Evolutionary conservation across 1,140 invertebrate genomes (phyloP), one percentile per base, ranked within the genome.

Genomic region (Scaptomyza graminum): DNA sequence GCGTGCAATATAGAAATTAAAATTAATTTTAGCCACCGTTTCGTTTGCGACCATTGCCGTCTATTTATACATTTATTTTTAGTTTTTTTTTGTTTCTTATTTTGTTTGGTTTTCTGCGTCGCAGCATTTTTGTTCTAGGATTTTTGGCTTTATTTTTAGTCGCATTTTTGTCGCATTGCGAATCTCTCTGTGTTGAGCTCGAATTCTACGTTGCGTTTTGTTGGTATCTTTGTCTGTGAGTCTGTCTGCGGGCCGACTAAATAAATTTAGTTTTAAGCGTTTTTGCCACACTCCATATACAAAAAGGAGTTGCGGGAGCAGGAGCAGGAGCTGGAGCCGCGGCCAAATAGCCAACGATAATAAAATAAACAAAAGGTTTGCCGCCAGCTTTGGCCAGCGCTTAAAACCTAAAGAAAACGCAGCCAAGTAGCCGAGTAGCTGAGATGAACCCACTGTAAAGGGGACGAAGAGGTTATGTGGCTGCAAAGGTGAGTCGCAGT

Each of bases 311-410:
- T 7, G 65, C 74, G 56, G 74, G 37, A 61, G 74, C 22, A 61
- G 56, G 16, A 74, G 41, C 13, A 43, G 22, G 18, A 62, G 67
- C 60, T 34, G 31, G 64, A 56, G 31, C 7, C 31, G 31, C 77
- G 72, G 61, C 82, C 82, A 82, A 87, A 87, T 87, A 87, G 82
- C 78, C 83, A 87, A 82, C 80, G 83, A 88, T 87, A 87, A 88
- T 87, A 88, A 87, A 88, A 88, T 87, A 88, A 87, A 87, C 83
- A 87, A 87, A 87, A 87, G 83, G 75, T 88, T 87, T 85, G 81
- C 83, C 79, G 67, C 64, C 64, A 69, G 74, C 71, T 72, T 59
- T 65, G 69, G 63, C 63, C 62, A 60, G 52, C 25, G 47, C 56
- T 51, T 34, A 0, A 71, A 83, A 55, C 22, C 61, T 16, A 64